Base-by-base conservation (phyloP, 2,113 vertebrate species). In the Cettia cetti region DNA sequence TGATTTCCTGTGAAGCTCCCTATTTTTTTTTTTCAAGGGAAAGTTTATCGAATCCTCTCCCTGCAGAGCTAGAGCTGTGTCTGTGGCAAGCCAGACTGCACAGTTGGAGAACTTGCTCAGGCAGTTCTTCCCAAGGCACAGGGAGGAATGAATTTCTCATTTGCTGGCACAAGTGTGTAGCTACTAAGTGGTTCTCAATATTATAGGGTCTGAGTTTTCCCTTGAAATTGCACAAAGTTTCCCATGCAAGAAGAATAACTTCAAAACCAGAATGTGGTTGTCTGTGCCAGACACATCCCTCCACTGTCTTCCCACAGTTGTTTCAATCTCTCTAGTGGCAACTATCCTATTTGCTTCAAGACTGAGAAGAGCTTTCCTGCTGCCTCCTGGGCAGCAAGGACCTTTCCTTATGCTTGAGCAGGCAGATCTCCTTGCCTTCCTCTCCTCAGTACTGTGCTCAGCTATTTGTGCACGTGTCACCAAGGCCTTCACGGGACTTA, bases 91-190 rank as follows among this genome's bases (percentile, higher is more conserved):
- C 30, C 90, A 93, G 70, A 60, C 60, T 45, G 77, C 6, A 2
- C 85, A 50, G 69, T 24, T 84, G 72, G 82, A 92, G 81, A 86
- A 37, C 92, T 92, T 76, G 90, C 72, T 95, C 80, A 78, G 56
- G 96, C 96, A 95, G 90, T 77, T 95, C 97, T 94, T 96, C 88
- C 90, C 79, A 90, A 94, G 57, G 53, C 88, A 39, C 52, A 24
- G 27, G 30, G 20, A 86, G 61, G 87, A 97, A 93, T 13, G 72
- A 86, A 37, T 94, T 96, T 95, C 90, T 94, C 88, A 72, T 94
- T 80, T 93, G 56, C 74, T 96, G 79, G 80, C 90, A 69, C 37
- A 80, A 93, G 28, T 11, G 44, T 60, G 28, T 53, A 90, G 57
- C 88, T 83, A 47, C 79, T 95, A 83, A 96, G 79, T 53, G 76